phyloP scores from a whole-genome alignment of 2,797 vertebrate species.

The Gallirallus australis region DNA sequence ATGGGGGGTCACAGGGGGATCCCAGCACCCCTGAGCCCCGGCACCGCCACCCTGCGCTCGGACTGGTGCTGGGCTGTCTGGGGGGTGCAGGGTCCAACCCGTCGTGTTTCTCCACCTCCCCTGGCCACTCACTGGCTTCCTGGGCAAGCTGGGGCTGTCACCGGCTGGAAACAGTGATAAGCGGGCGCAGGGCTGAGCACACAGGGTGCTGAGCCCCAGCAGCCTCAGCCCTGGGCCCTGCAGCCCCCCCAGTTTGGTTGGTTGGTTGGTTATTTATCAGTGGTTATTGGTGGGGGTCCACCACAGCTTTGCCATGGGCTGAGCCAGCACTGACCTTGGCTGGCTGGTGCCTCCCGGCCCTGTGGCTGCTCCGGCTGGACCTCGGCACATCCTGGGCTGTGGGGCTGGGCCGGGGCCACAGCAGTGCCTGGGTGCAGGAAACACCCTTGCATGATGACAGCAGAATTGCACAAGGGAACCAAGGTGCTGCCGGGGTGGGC shows the following conservation, averaged over 20 bases:
- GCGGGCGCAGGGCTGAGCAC: accelerated
- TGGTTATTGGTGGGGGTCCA: background rate
- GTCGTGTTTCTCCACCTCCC: accelerated
- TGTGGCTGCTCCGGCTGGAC: background rate
- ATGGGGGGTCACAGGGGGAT: background rate
- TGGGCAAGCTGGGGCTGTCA: too few species aligned
- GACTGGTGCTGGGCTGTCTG: accelerated
- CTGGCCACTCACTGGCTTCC: accelerated
- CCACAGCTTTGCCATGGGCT: accelerated
- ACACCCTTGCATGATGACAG: background rate
- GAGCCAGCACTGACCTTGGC: conserved; percentile 10
- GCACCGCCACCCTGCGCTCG: accelerated
- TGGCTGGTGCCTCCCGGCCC: background rate
- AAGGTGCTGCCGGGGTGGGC: accelerated
- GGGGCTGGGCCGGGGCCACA: accelerated
- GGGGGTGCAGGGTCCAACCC: background rate
- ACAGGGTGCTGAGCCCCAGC: accelerated
- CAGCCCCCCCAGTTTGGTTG: too few species aligned
- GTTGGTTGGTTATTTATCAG: background rate
- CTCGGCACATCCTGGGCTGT: background rate
- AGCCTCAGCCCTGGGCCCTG: background rate
- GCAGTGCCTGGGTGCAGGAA: background rate
- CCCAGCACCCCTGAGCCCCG: accelerated
- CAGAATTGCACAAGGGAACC: background rate
- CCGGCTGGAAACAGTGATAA: background rate